Conservation (phyloP, 64 coral and sea anemone species). For the Montipora foliosa region DNA sequence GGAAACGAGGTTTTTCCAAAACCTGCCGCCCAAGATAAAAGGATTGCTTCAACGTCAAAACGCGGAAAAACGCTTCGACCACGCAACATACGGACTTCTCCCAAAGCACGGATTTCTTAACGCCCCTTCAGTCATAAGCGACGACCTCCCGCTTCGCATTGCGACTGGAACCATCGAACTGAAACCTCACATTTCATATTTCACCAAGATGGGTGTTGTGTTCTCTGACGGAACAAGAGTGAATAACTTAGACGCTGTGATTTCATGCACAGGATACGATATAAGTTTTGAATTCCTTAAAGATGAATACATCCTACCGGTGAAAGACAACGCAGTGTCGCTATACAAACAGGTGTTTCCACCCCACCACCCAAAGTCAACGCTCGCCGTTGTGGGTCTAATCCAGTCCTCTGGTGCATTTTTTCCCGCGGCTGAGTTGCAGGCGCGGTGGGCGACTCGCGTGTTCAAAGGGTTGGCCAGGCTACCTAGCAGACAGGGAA, state of each 20-base stretch:
- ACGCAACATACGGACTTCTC: constrained; percentile 50
- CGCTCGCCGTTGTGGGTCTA: constrained; percentile 75
- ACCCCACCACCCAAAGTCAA: constrained; percentile 65
- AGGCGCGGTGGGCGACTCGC: constrained; percentile 63
- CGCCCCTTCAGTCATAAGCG: constrained; percentile 74
- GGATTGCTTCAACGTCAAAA: constrained; percentile 24
- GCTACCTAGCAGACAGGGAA: constrained; percentile 56
- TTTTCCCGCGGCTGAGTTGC: constrained; percentile 71
- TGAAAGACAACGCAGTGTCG: constrained; percentile 55
- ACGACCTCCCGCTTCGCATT: constrained; percentile 72
- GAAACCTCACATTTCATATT: constrained; percentile 59
- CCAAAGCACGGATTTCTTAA: constrained; percentile 50
- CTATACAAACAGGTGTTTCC: constrained; percentile 88
- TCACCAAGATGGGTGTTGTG: constrained; percentile 48
- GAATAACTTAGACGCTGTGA: constrained; percentile 65
- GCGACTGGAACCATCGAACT: constrained; percentile 67
- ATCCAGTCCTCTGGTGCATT: constrained; percentile 48
- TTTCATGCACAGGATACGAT: constrained; percentile 81
- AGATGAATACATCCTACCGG: constrained; percentile 46
- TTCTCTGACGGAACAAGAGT: constrained; percentile 63
- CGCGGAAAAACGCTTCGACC: constrained; percentile 60
- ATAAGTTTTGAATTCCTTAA: constrained; percentile 76
- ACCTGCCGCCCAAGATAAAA: constrained; percentile 27
- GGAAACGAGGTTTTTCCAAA: constrained; percentile 57
- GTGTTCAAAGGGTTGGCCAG: constrained; percentile 73